phyloP scores from a whole-genome alignment of 2,797 vertebrate species.

The Melanotaenia maccullochi region DNA sequence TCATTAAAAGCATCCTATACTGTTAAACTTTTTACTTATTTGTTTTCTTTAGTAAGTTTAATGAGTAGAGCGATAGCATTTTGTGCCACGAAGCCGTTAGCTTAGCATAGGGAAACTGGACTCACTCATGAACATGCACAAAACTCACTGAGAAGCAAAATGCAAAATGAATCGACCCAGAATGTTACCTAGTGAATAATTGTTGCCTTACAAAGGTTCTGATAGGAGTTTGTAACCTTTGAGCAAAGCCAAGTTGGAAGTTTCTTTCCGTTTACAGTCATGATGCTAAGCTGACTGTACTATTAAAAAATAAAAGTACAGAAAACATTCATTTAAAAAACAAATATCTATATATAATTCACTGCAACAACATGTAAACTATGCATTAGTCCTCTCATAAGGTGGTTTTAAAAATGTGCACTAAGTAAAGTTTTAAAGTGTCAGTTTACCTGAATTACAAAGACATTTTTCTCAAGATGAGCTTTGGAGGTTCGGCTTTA shows the following conservation, averaged over 20 bases:
- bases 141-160: not conserved
- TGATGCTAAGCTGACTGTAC: not conserved
- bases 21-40: not conserved
- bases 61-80: not conserved
- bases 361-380: conserved; percentile 9
- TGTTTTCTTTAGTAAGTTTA: not conserved
- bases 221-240: not conserved
- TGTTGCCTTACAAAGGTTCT: not conserved
- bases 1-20: not conserved
- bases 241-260: not conserved
- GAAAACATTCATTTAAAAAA: not conserved
- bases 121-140: not conserved
- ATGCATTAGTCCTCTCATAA: conserved; percentile 22
- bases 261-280: not conserved
- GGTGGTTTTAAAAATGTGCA: conserved; percentile 10
- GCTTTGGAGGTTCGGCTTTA: not conserved
- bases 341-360: not conserved
- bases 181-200: not conserved
- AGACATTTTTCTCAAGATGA: not conserved
- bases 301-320: not conserved
- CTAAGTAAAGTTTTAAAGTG: conserved; percentile 29
- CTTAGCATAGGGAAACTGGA: not conserved
- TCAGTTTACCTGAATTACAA: conserved; percentile 34
- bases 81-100: conserved; percentile 5
- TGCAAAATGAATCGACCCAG: not conserved